phyloP scores from a whole-genome alignment of 2,113 vertebrate species.

The Sander lucioperca region DNA sequence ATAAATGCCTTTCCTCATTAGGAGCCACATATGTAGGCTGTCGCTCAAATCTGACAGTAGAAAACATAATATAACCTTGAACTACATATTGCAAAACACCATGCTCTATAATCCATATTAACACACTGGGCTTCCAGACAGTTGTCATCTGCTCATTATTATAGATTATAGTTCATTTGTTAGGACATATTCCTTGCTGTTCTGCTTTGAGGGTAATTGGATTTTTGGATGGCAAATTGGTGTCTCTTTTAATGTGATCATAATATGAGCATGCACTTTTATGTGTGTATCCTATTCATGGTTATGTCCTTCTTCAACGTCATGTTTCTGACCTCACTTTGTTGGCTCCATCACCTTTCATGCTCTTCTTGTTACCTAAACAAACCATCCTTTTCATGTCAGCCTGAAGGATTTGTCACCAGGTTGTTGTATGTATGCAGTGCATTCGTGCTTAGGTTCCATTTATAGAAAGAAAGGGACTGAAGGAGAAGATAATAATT shows the following conservation, averaged over 20 bases:
- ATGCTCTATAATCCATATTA: slow-evolving; percentile 15
- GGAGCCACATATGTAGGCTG: slow-evolving; percentile 79
- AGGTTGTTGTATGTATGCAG: not conserved
- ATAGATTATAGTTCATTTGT: not conserved
- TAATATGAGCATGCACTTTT: not conserved
- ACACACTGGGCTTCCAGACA: slow-evolving; percentile 3
- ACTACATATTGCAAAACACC: slow-evolving; percentile 73
- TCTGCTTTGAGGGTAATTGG: slow-evolving; percentile 21
- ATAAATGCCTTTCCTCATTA: slow-evolving; percentile 81
- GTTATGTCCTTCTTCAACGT: not conserved
- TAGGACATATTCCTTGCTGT: not conserved
- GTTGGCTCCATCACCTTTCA: not conserved
- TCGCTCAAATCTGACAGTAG: slow-evolving; percentile 75
- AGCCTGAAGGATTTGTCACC: slow-evolving; percentile 15
- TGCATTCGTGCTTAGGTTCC: not conserved
- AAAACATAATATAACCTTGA: slow-evolving; percentile 82
- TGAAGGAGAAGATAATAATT: not conserved
- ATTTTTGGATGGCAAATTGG: not conserved
- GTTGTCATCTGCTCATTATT: not conserved
- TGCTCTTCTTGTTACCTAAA: not conserved
- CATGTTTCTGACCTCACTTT: not conserved
- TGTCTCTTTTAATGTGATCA: slow-evolving; percentile 3
- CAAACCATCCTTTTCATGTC: not conserved
- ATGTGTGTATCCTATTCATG: not conserved
- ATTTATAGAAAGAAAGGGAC: slow-evolving; percentile 25